These are phyloP conservation scores for Gavialis gangeticus DNA, from an alignment of 2,113 vertebrate species.

Conservation along the genomic window DNA sequence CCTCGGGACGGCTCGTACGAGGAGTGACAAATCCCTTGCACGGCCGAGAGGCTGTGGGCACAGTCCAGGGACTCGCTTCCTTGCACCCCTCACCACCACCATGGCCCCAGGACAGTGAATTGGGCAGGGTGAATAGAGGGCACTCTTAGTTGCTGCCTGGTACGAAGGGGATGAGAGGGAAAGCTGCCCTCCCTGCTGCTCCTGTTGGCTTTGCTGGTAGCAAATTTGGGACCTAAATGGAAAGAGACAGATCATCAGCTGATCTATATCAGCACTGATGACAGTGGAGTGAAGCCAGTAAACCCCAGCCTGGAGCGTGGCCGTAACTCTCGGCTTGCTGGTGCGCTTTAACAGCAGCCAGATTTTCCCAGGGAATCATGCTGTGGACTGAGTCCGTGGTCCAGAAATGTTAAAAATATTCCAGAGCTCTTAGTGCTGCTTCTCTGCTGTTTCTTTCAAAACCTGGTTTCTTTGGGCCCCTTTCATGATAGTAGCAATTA, in stretches of 20 bases:
- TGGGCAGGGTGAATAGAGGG: not conserved
- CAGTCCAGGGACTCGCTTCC: not conserved
- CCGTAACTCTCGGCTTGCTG: fast-evolving
- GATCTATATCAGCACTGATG: fast-evolving
- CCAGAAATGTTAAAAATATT: fast-evolving
- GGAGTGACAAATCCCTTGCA: not conserved
- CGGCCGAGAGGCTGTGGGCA: too few species aligned
- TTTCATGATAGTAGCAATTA: not conserved
- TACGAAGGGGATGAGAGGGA: not conserved
- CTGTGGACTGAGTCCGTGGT: fast-evolving
- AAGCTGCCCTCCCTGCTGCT: not conserved
- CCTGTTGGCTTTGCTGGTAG: not conserved
- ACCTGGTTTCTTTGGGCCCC: not conserved
- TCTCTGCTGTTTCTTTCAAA: not conserved
- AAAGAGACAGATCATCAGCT: not conserved
- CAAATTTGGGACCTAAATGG: not conserved
- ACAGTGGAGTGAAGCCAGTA: not conserved
- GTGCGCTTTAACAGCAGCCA: not conserved
- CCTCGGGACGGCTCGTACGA: too few species aligned
- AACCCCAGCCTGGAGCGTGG: fast-evolving
- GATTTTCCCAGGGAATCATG: fast-evolving
- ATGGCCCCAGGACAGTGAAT: not conserved
- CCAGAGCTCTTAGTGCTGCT: not conserved
- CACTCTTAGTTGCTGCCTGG: not conserved
- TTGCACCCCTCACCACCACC: not conserved